These are phyloP conservation scores for Dicentrarchus labrax DNA, from an alignment of 2,113 vertebrate species.

Conservation along the genomic window DNA sequence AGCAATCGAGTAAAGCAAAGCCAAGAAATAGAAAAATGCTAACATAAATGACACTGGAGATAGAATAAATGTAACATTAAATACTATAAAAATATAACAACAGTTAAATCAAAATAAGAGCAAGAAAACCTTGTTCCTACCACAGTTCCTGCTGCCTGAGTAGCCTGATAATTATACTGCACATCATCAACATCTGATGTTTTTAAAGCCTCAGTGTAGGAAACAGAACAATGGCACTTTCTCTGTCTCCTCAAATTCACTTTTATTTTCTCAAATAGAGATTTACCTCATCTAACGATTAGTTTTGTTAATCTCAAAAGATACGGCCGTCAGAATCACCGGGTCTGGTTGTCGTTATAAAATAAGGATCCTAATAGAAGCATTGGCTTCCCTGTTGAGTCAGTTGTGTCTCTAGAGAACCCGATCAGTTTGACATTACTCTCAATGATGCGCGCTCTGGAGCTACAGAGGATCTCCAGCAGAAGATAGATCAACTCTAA, in stretches of 20 bases:
- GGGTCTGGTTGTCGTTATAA: background rate
- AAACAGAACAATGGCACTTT: too few relatives aligned
- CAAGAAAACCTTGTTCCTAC: background rate
- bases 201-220: background rate
- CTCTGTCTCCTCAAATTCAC: too few relatives aligned
- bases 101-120: background rate
- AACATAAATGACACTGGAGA: background rate
- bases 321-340: background rate
- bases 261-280: too few relatives aligned
- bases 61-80: background rate
- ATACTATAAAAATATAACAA: background rate
- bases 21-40: background rate
- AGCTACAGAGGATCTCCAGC: background rate
- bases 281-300: background rate
- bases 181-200: background rate
- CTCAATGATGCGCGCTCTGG: background rate
- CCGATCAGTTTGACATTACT: background rate
- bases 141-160: too few relatives aligned
- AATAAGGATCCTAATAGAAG: background rate
- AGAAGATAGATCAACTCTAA: background rate
- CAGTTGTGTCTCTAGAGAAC: background rate
- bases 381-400: background rate
- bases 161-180: too few relatives aligned
- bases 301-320: background rate
- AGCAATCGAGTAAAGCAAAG: background rate